Conservation (phyloP, 2,113 vertebrate species). For the Chinchilla lanigera region DNA sequence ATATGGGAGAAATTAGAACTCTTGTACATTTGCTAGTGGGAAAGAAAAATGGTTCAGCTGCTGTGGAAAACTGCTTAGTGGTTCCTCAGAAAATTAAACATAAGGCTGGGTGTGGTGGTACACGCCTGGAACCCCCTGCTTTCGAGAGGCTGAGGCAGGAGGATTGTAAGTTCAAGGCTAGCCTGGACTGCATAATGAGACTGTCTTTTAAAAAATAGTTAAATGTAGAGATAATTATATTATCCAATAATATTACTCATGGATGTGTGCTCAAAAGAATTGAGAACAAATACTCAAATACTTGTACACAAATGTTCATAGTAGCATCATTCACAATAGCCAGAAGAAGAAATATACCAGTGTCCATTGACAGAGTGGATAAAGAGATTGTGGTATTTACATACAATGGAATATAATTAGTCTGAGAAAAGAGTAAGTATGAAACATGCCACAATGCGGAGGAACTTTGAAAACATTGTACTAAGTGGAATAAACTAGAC, state of each 20-base stretch:
- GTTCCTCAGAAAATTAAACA: conserved; percentile 6
- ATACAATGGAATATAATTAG: not conserved
- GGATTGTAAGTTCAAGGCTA: not conserved
- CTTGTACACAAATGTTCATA: not conserved
- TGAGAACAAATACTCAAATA: not conserved
- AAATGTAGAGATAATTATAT: not conserved
- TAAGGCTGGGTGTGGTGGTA: not conserved
- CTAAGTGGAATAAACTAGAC: not conserved
- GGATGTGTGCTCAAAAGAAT: not conserved
- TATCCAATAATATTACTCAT: not conserved
- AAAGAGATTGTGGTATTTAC: not conserved
- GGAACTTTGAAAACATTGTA: not conserved
- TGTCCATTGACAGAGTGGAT: not conserved
- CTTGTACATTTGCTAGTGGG: not conserved
- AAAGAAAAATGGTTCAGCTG: not conserved
- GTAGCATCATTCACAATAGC: not conserved
- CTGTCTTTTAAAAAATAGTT: not conserved
- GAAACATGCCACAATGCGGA: not conserved
- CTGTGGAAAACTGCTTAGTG: not conserved
- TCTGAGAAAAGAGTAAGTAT: not conserved
- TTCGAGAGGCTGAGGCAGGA: not conserved
- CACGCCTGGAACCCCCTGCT: not conserved
- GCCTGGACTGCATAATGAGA: not conserved
- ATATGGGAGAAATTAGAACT: not conserved
- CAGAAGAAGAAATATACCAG: not conserved